Evolutionary conservation across 35 echinoderm and acorn worm species (phyloP).

Genomic region (Chiridota heheva): DNA sequence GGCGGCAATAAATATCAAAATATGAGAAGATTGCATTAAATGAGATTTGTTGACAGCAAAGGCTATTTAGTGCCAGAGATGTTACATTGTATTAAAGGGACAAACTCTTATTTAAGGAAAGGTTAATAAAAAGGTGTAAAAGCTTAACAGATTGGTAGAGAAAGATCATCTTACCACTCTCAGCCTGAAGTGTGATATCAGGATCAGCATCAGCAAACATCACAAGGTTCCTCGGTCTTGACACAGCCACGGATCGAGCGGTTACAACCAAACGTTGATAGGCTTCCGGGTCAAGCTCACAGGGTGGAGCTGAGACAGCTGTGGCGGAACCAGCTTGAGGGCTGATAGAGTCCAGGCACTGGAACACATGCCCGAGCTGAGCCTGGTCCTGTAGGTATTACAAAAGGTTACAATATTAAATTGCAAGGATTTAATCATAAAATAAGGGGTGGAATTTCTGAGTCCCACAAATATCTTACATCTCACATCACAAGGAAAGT

Average conservation of each 20-base stretch:
- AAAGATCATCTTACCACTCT: slow-evolving; percentile 22
- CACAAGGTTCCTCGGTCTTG: slow-evolving; percentile 85
- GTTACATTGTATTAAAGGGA: too few species aligned
- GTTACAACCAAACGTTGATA: slow-evolving; percentile 93
- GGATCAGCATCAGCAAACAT: slow-evolving; percentile 71
- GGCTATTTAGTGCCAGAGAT: too few species aligned
- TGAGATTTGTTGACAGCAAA: too few species aligned
- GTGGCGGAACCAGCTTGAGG: neutral
- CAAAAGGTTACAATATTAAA: neutral
- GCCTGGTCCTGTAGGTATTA: slow-evolving; percentile 74
- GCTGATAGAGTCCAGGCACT: slow-evolving; percentile 62
- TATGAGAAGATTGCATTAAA: too few species aligned
- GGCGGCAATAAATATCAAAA: too few species aligned
- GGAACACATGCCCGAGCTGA: slow-evolving; percentile 73
- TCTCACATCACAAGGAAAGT: too few species aligned
- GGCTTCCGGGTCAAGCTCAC: slow-evolving; percentile 91
- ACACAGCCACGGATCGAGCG: slow-evolving; percentile 86
- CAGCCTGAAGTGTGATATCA: slow-evolving; percentile 19
- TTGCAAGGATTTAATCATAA: too few species aligned
- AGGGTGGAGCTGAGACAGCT: slow-evolving; percentile 21
- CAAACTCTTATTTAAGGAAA: too few species aligned
- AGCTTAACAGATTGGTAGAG: too few species aligned
- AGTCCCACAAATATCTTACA: too few species aligned
- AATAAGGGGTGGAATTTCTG: too few species aligned
- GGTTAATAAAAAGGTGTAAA: too few species aligned